Conservation (phyloP, 2,797 vertebrate genomes). For the Discoglossus pictus region DNA sequence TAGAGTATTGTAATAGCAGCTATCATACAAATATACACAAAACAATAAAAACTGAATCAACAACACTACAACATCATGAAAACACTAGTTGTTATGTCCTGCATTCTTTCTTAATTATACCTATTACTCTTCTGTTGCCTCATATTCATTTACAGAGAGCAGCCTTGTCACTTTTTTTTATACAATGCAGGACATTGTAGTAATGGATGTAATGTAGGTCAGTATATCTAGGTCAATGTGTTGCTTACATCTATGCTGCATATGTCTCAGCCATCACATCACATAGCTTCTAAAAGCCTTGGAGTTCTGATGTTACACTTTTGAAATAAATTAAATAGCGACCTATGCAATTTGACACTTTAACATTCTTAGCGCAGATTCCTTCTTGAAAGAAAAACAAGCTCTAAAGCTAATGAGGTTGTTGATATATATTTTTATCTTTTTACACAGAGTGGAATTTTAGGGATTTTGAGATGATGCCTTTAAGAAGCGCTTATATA, state of each 20-base stretch:
- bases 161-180: constrained; percentile 25
- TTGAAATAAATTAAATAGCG: constrained; percentile 32
- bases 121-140: constrained; percentile 4
- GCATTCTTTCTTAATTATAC: constrained; percentile 35
- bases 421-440: constrained; percentile 32
- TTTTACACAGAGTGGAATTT: constrained; percentile 18
- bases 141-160: constrained; percentile 2
- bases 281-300: constrained; percentile 27
- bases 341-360: constrained; percentile 44
- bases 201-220: constrained; percentile 46
- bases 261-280: constrained; percentile 34
- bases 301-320: constrained; percentile 30
- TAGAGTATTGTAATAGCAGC: too few species aligned
- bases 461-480: constrained; percentile 2
- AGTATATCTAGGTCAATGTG: constrained; percentile 46
- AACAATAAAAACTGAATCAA: too few species aligned
- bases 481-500: constrained; percentile 23
- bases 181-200: constrained; percentile 16
- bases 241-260: constrained; percentile 25
- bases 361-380: constrained; percentile 36
- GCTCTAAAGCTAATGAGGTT: constrained; percentile 2
- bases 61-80: not conserved
- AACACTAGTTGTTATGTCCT: not conserved
- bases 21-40: too few species aligned
- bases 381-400: constrained; percentile 28